Base-by-base conservation (phyloP, 2,797 vertebrate genomes). In the Falco peregrinus region DNA sequence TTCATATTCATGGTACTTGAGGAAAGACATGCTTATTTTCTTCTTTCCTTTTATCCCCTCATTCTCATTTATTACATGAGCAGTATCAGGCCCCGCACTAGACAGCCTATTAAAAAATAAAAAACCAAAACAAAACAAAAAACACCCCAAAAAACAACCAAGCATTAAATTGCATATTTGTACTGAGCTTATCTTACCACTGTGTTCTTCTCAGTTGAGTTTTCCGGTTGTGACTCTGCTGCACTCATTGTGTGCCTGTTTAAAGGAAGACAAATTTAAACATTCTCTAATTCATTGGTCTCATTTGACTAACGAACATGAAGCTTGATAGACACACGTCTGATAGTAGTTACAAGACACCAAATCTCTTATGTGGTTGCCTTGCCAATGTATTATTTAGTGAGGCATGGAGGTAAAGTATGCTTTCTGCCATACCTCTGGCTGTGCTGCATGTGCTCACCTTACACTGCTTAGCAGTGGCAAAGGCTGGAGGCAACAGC, bases 301-400 rank as follows among this genome's bases (percentile, higher is more conserved):
- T 97, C 96, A 88, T 98, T 98, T 97, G 97, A 95, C 98, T 97
- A 98, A 98, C 87, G 91, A 98, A 97, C 91, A 87, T 95, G 96
- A 96, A 95, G 97, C 97, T 95, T 96, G 95, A 97, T 96, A 96
- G 98, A 98, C 97, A 95, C 92, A 96, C 91, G 76, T 97, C 93
- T 97, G 98, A 96, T 91, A 98, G 97, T 94, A 68, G 97, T 95
- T 96, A 97, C 84, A 89, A 95, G 98, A 98, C 98, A 98, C 98
- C 97, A 98, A 98, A 98, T 98, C 98, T 98, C 98, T 98, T 98
- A 96, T 16, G 51, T 96, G 94, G 94, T 95, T 95, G 96, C 96
- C 95, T 96, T 85, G 90, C 81, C 96, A 74, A 98, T 98, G 97
- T 98, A 98, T 98, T 98, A 98, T 98, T 98, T 98, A 98, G 96